These are phyloP conservation scores for Drosophila pseudotakahashii DNA, from an alignment of 2,888 invertebrate genomes.

Conservation along the genomic window DNA sequence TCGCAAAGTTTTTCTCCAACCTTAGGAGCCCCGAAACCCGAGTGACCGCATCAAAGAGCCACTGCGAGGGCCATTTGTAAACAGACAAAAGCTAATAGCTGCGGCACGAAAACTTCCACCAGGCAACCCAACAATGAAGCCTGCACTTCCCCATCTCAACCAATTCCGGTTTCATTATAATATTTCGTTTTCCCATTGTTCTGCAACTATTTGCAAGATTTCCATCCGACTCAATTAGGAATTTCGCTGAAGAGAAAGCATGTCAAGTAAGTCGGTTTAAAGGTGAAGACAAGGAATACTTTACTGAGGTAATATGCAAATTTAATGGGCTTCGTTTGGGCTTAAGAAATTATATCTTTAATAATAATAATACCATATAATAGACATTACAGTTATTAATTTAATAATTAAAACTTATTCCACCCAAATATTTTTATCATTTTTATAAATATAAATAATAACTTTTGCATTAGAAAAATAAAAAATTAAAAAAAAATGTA, in stretches of 20 bases:
- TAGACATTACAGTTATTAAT: no score
- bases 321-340: no score
- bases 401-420: no score
- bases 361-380: no score
- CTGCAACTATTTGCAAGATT: neutral
- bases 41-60: slow-evolving; percentile 47
- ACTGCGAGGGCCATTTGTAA: slow-evolving; percentile 47
- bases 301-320: neutral
- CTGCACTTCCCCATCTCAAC: slow-evolving; percentile 28
- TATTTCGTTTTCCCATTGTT: slow-evolving; percentile 1
- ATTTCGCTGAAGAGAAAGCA: neutral
- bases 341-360: no score
- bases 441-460: no score
- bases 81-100: slow-evolving; percentile 57
- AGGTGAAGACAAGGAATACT: neutral
- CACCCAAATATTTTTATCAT: no score
- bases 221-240: slow-evolving; percentile 2
- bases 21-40: slow-evolving; percentile 14
- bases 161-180: neutral
- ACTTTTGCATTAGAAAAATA: no score
- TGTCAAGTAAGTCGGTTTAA: neutral
- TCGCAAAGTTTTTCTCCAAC: slow-evolving; percentile 42
- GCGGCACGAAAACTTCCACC: slow-evolving; percentile 24
- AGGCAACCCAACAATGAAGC: slow-evolving; percentile 27
- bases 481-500: no score